Percentiles rank a stretch among this genome's conserved stretches.
Conservation (phyloP, 2,888 invertebrate genomes). For the Cantharis rufa region DNA sequence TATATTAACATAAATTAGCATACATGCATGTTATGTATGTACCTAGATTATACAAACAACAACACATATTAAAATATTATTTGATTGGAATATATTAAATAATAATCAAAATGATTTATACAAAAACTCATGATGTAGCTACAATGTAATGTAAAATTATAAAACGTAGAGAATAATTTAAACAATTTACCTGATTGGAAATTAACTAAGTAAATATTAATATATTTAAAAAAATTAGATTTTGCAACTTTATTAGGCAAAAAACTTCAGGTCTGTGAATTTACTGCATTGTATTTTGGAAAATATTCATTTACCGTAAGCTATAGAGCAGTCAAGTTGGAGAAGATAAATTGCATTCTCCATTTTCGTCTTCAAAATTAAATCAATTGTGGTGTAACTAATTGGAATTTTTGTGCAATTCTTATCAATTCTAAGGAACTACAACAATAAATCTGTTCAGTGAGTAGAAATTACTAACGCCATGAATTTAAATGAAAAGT, state of each 20-base stretch:
- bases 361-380: constrained; percentile 3
- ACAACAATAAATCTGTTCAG: background rate
- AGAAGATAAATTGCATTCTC: constrained; percentile 11
- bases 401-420: constrained; percentile 3
- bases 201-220: no score
- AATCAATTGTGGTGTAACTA: constrained; percentile 7
- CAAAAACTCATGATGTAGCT: no score
- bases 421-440: background rate
- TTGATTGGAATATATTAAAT: no score
- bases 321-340: constrained; percentile 5
- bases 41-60: no score
- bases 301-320: background rate
- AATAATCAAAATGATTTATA: no score
- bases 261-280: background rate
- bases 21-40: no score
- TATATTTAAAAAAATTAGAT: background rate
- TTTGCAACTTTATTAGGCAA: background rate
- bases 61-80: no score
- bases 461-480: background rate
- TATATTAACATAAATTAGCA: no score
- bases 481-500: background rate
- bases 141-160: no score
- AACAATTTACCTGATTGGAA: no score
- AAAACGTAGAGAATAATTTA: no score
- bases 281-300: background rate